A percentile compares a stretch with the other conserved stretches of the same genome.
Conservation (phyloP, 2,888 invertebrate species). For the Sinelater perroti region DNA sequence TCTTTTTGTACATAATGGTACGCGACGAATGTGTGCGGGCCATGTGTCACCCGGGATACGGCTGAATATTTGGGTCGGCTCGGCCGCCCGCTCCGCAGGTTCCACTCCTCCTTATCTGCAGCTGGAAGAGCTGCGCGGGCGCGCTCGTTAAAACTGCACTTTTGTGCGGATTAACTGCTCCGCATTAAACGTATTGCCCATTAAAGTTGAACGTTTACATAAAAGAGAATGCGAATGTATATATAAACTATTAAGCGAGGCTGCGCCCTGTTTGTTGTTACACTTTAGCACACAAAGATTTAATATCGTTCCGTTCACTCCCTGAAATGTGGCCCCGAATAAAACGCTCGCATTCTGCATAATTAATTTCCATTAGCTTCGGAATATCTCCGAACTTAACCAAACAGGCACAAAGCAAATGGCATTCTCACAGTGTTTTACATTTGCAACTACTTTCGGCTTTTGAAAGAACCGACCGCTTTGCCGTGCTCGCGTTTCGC, state of each 20-base stretch:
- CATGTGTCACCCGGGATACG: slow-evolving; percentile 39
- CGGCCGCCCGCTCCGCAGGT: too few relatives aligned
- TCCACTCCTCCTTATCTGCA: too few relatives aligned
- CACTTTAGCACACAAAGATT: slow-evolving; percentile 26
- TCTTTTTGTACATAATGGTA: slow-evolving; percentile 37
- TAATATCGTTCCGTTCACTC: slow-evolving; percentile 15
- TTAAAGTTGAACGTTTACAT: slow-evolving; percentile 40
- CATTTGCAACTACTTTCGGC: too few relatives aligned
- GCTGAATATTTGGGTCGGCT: slow-evolving; percentile 38
- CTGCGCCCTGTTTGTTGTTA: slow-evolving; percentile 19
- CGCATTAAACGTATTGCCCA: slow-evolving; percentile 41
- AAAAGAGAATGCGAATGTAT: slow-evolving; percentile 23
- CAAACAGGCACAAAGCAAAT: not conserved
- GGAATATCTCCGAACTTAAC: not conserved
- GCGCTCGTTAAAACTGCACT: slow-evolving; percentile 42
- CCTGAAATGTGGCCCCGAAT: slow-evolving; percentile 9
- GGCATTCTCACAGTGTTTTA: too few relatives aligned
- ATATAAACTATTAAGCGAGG: slow-evolving; percentile 28
- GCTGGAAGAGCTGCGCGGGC: slow-evolving; percentile 36
- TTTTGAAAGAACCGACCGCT: too few relatives aligned
- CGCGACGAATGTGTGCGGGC: slow-evolving; percentile 35
- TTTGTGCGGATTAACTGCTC: slow-evolving; percentile 41
- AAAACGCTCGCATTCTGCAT: slow-evolving; percentile 20
- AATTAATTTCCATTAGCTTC: slow-evolving; percentile 22
- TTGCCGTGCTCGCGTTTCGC: too few relatives aligned